These are phyloP conservation scores for Holothuria scabra DNA, from an alignment of 53 echinoderm and acorn worm species.

Conservation along the genomic window DNA sequence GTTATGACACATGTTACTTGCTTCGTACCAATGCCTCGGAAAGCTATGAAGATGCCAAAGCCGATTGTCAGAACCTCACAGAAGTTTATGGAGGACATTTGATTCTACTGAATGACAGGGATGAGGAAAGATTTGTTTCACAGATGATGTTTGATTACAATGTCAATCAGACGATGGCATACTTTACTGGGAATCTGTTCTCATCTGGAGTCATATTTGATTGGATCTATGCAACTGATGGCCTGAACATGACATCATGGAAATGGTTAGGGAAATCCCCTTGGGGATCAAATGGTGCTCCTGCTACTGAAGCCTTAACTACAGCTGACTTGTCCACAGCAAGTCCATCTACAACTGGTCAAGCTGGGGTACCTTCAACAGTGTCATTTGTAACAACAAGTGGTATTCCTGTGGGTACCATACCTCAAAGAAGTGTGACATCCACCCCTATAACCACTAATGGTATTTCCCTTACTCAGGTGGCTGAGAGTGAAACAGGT, in stretches of 20 bases:
- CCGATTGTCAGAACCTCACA: slow-evolving; percentile 71
- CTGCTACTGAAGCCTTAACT: not conserved
- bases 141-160: slow-evolving; percentile 51
- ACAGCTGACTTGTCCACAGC: not conserved
- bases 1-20: slow-evolving; percentile 83
- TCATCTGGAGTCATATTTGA: slow-evolving; percentile 51
- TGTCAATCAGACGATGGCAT: slow-evolving; percentile 35
- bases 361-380: not conserved
- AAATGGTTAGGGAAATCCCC: not conserved
- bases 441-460: no score
- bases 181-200: slow-evolving; percentile 44
- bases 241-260: slow-evolving; percentile 11
- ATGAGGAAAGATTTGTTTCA: slow-evolving; percentile 59
- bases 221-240: slow-evolving; percentile 57
- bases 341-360: not conserved
- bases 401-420: no score
- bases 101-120: slow-evolving; percentile 61
- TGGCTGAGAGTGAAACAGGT: no score
- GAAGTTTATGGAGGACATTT: slow-evolving; percentile 77
- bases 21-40: slow-evolving; percentile 62
- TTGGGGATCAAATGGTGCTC: not conserved
- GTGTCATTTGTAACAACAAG: no score
- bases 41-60: slow-evolving; percentile 63
- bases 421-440: no score
- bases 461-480: no score